Base-by-base conservation (phyloP, 2,113 vertebrate genomes). In the Oceanodroma tethys region DNA sequence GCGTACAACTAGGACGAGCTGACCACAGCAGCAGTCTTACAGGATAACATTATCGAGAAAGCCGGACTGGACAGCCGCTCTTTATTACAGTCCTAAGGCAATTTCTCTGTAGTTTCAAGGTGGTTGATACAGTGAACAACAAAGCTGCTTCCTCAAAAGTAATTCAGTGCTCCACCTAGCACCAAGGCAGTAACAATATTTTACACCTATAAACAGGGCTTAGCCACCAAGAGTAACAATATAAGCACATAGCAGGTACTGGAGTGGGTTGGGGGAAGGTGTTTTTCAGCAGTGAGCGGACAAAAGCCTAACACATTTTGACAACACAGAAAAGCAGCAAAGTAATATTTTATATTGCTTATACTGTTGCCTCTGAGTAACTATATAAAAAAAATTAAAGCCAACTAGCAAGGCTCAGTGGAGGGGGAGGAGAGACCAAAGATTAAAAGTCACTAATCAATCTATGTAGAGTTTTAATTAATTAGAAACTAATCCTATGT, bases 371-470 rank as follows among this genome's bases (percentile, higher is more conserved):
- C 32, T 75, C 23, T 66, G 17, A 75, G 38, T 72, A 80, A 93
- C 80, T 72, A 26, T n/a, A 68, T 3, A 5, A 66, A 83, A 79
- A 70, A 94, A 79, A 72, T n/a, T 53, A 50, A 60, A 92, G 58
- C 18, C 1, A 68, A 47, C 26, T 43, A 76, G 58, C 18, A 78
- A 87, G 45, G 12, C 27, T 86, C 59, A 92, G 25, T 81, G 23
- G 7, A 88, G 9, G 30, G 18, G 58, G 59, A 94, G n/a, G 55
- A 88, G 20, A 84, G 3, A 20, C 48, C 20, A 62, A 94, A 73
- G 53, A 88, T 80, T 82, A 86, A 50, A 88, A 93, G 50, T 91
- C 68, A 91, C 55, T 86, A 78, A 94, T 90, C 75, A 95, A 89
- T 73, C 66, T 26, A 89, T 13, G 16, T 25, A 78, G 48, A 75